phyloP scores from a whole-genome alignment of 2,113 vertebrate genomes.

The Cyrtonyx montezumae region DNA sequence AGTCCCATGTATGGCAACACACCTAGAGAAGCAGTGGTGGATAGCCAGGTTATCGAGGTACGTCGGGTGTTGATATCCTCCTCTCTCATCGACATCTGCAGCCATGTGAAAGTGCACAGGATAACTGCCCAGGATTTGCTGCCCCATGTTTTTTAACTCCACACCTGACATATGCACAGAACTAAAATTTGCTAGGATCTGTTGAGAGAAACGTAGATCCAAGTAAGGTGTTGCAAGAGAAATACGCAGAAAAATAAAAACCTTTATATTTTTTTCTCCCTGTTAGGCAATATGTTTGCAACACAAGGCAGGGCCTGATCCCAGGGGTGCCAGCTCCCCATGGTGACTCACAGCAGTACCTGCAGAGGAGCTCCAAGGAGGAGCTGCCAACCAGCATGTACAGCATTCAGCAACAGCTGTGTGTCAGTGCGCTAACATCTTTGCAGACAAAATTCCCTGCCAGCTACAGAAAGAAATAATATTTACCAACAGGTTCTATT shows the following conservation, averaged over 20 bases:
- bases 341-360: neutral
- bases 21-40: slow-evolving; percentile 71
- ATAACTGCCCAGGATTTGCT: slow-evolving; percentile 44
- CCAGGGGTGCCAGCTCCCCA: neutral
- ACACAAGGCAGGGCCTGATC: neutral
- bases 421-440: rapidly evolving
- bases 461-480: neutral
- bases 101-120: slow-evolving; percentile 51
- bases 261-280: neutral
- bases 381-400: neutral
- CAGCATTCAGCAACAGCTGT: neutral
- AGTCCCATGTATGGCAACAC: slow-evolving; percentile 57
- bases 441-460: neutral
- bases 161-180: slow-evolving; percentile 57
- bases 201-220: slow-evolving; percentile 24
- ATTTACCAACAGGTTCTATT: neutral
- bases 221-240: neutral
- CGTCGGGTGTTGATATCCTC: neutral
- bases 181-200: slow-evolving; percentile 68
- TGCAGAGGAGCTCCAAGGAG: neutral
- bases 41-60: slow-evolving; percentile 35
- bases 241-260: neutral
- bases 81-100: slow-evolving; percentile 49
- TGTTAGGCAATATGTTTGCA: neutral
- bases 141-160: slow-evolving; percentile 42